Conservation (phyloP, 2,888 invertebrate species). For the Trisateles emortualis region DNA sequence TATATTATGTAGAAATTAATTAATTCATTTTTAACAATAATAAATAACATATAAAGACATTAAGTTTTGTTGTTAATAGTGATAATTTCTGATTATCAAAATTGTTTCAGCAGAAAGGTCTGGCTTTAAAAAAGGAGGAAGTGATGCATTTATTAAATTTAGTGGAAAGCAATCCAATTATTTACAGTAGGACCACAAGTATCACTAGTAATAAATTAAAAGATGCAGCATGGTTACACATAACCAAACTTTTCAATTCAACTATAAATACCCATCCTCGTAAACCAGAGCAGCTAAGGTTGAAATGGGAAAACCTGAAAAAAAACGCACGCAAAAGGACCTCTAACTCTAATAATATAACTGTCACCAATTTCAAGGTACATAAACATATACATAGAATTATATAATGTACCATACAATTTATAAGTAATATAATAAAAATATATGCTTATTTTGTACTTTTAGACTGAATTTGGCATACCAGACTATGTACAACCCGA, state of each 20-base stretch:
- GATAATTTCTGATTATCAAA: background rate
- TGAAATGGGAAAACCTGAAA: conserved; percentile 24
- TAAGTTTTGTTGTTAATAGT: background rate
- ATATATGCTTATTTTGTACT: background rate
- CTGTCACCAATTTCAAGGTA: background rate
- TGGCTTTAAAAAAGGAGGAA: conserved; percentile 5
- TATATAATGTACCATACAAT: background rate
- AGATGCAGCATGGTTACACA: conserved; percentile 30
- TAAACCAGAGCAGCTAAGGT: conserved; percentile 13
- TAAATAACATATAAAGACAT: too few relatives aligned
- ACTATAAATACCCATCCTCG: conserved; percentile 3
- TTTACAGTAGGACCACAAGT: conserved; percentile 18
- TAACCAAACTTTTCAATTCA: conserved; percentile 25
- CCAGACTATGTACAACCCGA: conserved; percentile 14
- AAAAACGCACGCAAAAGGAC: conserved; percentile 12
- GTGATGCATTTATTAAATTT: conserved; percentile 5
- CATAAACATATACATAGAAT: background rate
- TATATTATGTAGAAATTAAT: too few relatives aligned
- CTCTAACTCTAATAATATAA: background rate
- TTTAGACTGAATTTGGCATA: conserved; percentile 12
- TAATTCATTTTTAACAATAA: too few relatives aligned
- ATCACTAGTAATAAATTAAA: conserved; percentile 33
- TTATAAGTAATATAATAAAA: background rate
- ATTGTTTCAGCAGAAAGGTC: conserved; percentile 1
- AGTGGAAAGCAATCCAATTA: conserved; percentile 1